These are phyloP conservation scores for Philhelius pedissequus DNA, from an alignment of 2,888 invertebrate genomes.

Conservation along the genomic window DNA sequence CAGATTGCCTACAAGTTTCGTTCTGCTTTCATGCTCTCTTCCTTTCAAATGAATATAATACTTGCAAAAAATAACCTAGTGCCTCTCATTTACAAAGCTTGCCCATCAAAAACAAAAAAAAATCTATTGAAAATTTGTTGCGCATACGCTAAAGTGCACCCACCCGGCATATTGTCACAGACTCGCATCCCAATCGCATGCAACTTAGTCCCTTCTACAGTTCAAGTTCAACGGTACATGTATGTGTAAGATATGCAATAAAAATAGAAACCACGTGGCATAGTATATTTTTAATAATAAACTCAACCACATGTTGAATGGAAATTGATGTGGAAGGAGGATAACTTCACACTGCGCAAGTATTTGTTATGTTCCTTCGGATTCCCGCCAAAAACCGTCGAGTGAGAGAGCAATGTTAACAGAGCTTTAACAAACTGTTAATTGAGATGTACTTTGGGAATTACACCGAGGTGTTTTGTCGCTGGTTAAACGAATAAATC, in stretches of 20 bases:
- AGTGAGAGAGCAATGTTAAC: constrained; percentile 5
- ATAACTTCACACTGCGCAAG: neutral
- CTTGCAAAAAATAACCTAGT: neutral
- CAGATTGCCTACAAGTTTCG: neutral
- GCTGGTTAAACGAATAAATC: neutral
- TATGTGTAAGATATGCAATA: constrained; percentile 6
- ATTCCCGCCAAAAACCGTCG: neutral
- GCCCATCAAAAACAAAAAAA: neutral
- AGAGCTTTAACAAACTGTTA: neutral
- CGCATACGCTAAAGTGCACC: constrained; percentile 48
- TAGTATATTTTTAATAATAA: neutral
- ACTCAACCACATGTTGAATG: constrained; percentile 21
- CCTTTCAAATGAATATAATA: neutral
- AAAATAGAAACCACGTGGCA: constrained; percentile 19
- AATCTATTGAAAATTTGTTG: neutral
- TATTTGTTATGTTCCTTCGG: neutral
- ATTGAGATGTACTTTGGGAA: neutral
- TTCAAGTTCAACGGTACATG: constrained; percentile 47
- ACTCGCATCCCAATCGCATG: neutral
- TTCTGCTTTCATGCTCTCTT: constrained; percentile 6
- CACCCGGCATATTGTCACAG: constrained; percentile 5
- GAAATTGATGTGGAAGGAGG: neutral
- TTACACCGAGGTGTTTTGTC: neutral
- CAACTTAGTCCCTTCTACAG: neutral
- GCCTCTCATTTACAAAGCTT: neutral